Evolutionary conservation across 1,140 invertebrate species (phyloP).

Genomic region (Drosophila ficusphila): DNA sequence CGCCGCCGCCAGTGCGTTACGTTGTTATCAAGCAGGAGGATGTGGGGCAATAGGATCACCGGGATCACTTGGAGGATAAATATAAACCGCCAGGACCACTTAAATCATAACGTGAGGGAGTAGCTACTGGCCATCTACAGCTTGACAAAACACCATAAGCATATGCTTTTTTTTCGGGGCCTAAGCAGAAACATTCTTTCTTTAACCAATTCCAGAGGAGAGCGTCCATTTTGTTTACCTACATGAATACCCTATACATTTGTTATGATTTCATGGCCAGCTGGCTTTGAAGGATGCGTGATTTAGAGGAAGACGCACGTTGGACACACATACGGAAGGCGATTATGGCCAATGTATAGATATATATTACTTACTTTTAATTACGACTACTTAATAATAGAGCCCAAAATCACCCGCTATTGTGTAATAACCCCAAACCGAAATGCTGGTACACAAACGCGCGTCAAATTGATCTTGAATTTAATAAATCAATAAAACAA

Average conservation of each 20-base stretch:
- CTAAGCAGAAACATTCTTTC: background rate
- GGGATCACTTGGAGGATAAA: background rate
- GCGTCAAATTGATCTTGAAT: conserved; percentile 44
- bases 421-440: background rate
- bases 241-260: background rate
- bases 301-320: background rate
- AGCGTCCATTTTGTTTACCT: background rate
- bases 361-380: conserved; percentile 10
- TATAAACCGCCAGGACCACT: background rate
- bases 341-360: conserved; percentile 1
- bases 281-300: background rate
- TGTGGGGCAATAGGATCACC: conserved; percentile 8
- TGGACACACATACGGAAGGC: background rate
- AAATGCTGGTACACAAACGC: conserved; percentile 6
- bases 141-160: background rate
- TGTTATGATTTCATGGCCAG: background rate
- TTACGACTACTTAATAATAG: conserved; percentile 5
- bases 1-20: conserved; percentile 51
- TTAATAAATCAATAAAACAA: conserved; percentile 29
- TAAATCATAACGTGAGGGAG: background rate
- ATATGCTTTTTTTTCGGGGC: background rate
- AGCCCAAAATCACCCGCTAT: background rate
- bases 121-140: background rate
- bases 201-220: background rate
- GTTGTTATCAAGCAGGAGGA: conserved; percentile 65